A percentile compares a stretch with the other conserved stretches of the same genome.
These are phyloP conservation scores for Myopa testacea DNA, from an alignment of 2,888 invertebrate species.

Conservation along the genomic window DNA sequence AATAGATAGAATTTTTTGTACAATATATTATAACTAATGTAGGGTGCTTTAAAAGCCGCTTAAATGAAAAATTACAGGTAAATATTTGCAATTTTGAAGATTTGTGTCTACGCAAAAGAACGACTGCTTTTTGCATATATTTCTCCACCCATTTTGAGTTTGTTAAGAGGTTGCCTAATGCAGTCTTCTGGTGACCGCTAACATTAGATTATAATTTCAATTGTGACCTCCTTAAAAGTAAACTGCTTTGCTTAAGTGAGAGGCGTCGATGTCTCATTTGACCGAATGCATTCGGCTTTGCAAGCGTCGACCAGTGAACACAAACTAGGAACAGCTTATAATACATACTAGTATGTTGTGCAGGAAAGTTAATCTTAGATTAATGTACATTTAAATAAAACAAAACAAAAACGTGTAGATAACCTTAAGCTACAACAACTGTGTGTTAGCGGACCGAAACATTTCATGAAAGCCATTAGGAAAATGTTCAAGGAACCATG, in stretches of 20 bases:
- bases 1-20: not conserved
- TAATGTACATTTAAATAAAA: constrained; percentile 14
- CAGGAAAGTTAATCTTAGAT: not conserved
- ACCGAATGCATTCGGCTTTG: constrained; percentile 13
- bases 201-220: constrained; percentile 31
- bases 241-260: constrained; percentile 19
- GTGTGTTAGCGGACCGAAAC: not conserved
- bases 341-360: constrained; percentile 6
- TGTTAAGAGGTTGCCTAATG: constrained; percentile 19
- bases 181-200: not conserved
- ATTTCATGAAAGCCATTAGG: not conserved
- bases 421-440: not conserved
- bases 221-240: constrained; percentile 35
- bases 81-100: constrained; percentile 2
- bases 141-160: constrained; percentile 68
- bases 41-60: constrained; percentile 16
- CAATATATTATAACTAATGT: not conserved
- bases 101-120: constrained; percentile 27
- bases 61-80: constrained; percentile 16
- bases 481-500: not conserved
- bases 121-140: constrained; percentile 49
- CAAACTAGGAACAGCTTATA: constrained; percentile 53
- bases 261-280: constrained; percentile 12
- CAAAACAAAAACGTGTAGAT: not conserved
- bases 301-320: constrained; percentile 52